Base-by-base conservation (phyloP, 2,113 vertebrate genomes). In the Scomber colias region DNA sequence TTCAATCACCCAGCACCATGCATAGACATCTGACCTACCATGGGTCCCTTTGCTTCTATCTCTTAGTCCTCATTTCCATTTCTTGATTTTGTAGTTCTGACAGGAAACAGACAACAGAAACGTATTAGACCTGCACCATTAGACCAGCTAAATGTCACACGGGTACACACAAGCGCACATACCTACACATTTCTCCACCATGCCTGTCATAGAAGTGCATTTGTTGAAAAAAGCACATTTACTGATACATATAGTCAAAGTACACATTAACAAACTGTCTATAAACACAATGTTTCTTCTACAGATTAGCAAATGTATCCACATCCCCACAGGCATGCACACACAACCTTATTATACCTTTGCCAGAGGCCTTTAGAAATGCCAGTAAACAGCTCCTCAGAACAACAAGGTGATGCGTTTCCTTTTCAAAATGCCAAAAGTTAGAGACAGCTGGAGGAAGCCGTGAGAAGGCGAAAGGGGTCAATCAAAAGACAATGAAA, bases 351-450 rank as follows among this genome's bases (percentile, higher is more conserved):
- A 84, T 83, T 54, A 40, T 19, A 27, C 24, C 6, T 76, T 64
- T 27, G 69, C 72, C 72, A 83, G 80, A 62, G 62, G 83, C 60
- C 54, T 83, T 78, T 76, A 61, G 59, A 82, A 86, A 86, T 78
- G 80, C 66, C 80, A 86, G 50, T 54, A 67, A 55, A 72, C 3
- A 46, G 56, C 62, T 73, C 48, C 73, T 61, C 70, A 17, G 51
- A 85, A 83, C 65, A 79, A 79, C 75, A 71, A 77, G 81, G 81
- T 62, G 79, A 54, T 77, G 66, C 74, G 10, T 73, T 69, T 27
- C 50, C 60, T 35, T 56, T 69, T 54, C 35, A 21, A 84, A 86
- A 83, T 75, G 76, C 69, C 80, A 88, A 49, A 64, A 62, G 53
- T 67, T 55, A 44, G 31, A 66, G 66, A 21, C 3, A 21, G 49